Conservation (phyloP, 1,140 invertebrate species). For the Papilio machaon region DNA sequence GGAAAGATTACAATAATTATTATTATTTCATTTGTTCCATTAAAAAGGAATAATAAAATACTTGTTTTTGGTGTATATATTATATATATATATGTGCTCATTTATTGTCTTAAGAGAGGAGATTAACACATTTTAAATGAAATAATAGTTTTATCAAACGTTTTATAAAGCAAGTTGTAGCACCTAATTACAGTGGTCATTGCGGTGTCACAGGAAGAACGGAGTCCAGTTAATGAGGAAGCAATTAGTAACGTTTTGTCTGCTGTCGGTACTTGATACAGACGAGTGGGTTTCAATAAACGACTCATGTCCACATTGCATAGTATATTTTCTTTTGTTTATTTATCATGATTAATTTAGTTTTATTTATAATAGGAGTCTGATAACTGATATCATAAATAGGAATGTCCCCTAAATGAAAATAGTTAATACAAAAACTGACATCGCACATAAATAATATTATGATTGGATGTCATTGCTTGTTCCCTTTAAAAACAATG, state of each 20-base stretch:
- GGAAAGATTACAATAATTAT: too few relatives aligned
- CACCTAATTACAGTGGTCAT: constrained; percentile 20
- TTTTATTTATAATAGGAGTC: too few relatives aligned
- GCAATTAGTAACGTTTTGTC: constrained; percentile 43
- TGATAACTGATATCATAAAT: too few relatives aligned
- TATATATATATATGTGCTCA: too few relatives aligned
- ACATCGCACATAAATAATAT: too few relatives aligned
- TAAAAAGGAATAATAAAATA: too few relatives aligned
- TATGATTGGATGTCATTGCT: too few relatives aligned
- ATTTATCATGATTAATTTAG: background rate
- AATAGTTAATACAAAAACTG: too few relatives aligned
- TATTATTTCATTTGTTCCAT: too few relatives aligned
- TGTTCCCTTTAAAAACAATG: too few relatives aligned
- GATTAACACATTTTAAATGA: background rate
- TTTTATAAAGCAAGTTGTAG: constrained; percentile 29
- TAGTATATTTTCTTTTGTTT: background rate
- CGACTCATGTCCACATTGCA: constrained; percentile 2
- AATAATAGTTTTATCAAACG: constrained; percentile 4
- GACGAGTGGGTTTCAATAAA: background rate
- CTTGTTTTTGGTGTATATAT: background rate
- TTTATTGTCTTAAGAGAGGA: background rate
- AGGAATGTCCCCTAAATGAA: too few relatives aligned
- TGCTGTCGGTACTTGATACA: constrained; percentile 3
- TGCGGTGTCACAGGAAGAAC: constrained; percentile 36
- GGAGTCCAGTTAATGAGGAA: constrained; percentile 49